Evolutionary conservation across 2,797 vertebrate genomes (phyloP), one percentile per base, ranked within the genome.

Genomic region (Brachyalestes nurse): DNA sequence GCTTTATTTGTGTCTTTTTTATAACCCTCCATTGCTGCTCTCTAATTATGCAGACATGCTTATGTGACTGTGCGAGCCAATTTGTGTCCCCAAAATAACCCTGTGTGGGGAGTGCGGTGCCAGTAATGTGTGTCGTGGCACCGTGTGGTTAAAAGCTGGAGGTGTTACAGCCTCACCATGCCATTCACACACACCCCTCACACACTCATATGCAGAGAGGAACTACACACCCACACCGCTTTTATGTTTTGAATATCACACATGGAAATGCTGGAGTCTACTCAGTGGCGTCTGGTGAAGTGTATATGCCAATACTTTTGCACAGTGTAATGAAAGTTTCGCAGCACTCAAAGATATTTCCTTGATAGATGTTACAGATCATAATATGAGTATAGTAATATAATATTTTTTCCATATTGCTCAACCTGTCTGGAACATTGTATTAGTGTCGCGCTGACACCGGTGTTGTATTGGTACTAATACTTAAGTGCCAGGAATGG

Each of bases 51-150:
- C 14, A 23, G 58, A 9, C 9, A 13, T 49, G 47, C 67, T 16
- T 79, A 45, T 62, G 67, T 45, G 45, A 51, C 16, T 62, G 66
- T 21, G 7, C 8, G 38, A 34, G 69, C 9, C 23, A 40, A 38
- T 66, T 8, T n/a, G 38, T 66, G 38, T 42, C 5, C 77, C 47
- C 70, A 72, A 60, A 72, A 65, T 79, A 79, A 45, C 60, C 10
- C 60, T 65, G 0, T 45, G 58, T 62, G 70, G 49, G 55, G 51
- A 38, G 49, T 14, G 17, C 12, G 25, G 69, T 72, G 77, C 55
- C 67, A 28, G 69, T 53, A 13, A 42, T 55, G 16, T 61, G 10
- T 60, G 12, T 72, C 40, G 8, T 65, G 62, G 62, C 34, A 65
- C 42, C n/a, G 9, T 71, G 67, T 53, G 69, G 69, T 71, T 23